Conservation (phyloP, 2,797 vertebrate genomes). For the Sebastes matsubarae region DNA sequence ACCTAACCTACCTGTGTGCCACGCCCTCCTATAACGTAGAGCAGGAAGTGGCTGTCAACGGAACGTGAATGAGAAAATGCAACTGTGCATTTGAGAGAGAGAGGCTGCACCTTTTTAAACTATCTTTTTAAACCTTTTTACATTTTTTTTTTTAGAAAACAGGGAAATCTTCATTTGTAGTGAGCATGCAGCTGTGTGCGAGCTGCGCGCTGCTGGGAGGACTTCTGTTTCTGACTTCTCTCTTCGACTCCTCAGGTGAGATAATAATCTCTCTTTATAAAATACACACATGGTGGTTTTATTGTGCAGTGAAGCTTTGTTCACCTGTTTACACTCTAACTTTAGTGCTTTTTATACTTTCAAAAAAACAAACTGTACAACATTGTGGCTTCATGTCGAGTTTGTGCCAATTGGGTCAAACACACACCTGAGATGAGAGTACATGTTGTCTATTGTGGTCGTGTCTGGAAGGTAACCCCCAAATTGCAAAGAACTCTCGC, state of each 20-base stretch:
- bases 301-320: neutral
- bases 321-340: accelerated
- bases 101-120: neutral
- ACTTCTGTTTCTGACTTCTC: slow-evolving; percentile 34
- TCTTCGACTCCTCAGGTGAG: slow-evolving; percentile 68
- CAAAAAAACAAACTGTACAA: neutral
- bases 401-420: slow-evolving; percentile 12
- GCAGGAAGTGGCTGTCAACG: slow-evolving; percentile 75
- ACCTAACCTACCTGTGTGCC: slow-evolving; percentile 23
- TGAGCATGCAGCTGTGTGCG: slow-evolving; percentile 48
- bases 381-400: neutral
- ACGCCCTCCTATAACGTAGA: slow-evolving; percentile 69
- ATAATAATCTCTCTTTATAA: neutral
- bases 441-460: neutral
- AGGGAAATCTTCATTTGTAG: neutral
- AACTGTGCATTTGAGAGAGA: neutral
- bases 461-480: too few relatives aligned
- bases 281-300: neutral
- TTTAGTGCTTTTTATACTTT: neutral
- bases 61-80: slow-evolving; percentile 32
- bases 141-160: neutral
- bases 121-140: neutral
- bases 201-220: slow-evolving; percentile 46
- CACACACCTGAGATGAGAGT: neutral
- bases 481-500: too few relatives aligned